phyloP scores from a whole-genome alignment of 2,888 invertebrate species.

The Lasioglossum marginatum region DNA sequence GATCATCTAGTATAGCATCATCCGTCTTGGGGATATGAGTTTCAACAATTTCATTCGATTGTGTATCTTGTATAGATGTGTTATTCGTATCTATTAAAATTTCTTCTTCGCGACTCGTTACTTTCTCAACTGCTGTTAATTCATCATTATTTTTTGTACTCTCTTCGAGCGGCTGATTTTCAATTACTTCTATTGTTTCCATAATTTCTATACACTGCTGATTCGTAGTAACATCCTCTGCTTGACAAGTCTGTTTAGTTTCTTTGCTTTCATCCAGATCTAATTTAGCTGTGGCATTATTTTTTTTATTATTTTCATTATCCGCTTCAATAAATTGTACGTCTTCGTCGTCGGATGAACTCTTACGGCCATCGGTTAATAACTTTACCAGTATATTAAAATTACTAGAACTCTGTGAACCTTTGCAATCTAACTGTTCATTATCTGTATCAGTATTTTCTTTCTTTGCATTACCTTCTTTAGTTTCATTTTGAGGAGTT shows the following conservation, averaged over 20 bases:
- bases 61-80: constrained; percentile 9
- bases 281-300: neutral
- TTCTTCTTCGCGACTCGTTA: constrained; percentile 19
- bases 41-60: constrained; percentile 17
- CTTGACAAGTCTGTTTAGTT: neutral
- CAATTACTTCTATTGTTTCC: constrained; percentile 9
- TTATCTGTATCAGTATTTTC: constrained; percentile 11
- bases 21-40: neutral
- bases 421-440: neutral
- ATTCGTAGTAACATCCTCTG: neutral
- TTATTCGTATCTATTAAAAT: constrained; percentile 8
- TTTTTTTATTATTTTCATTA: constrained; percentile 39
- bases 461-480: constrained; percentile 9
- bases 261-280: neutral
- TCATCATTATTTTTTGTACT: constrained; percentile 10
- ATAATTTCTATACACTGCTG: neutral
- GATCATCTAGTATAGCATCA: constrained; percentile 7
- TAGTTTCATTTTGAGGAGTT: constrained; percentile 21
- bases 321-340: constrained; percentile 9
- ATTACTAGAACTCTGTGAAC: constrained; percentile 19
- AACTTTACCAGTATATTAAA: constrained; percentile 43
- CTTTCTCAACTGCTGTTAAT: neutral
- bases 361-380: neutral
- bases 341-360: constrained; percentile 7
- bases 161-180: neutral